Evolutionary conservation across 2,888 invertebrate species (phyloP).

Genomic region (Lasioglossum malachurum): DNA sequence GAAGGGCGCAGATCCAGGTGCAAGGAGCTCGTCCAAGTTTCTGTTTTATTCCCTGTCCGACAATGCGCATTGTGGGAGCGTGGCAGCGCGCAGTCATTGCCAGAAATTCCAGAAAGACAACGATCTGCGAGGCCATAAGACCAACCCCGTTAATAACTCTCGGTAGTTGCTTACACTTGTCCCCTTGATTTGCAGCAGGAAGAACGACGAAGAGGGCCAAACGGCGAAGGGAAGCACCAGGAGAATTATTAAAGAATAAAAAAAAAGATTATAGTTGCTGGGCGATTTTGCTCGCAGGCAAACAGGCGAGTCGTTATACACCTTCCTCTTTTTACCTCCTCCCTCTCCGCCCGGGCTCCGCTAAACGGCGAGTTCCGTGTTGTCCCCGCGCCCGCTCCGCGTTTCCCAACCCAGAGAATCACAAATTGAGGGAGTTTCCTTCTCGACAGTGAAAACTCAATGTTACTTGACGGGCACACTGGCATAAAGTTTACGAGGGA

Average conservation of each 20-base stretch:
- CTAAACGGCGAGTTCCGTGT: neutral
- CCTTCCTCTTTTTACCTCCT: neutral
- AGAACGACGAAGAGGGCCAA: no score
- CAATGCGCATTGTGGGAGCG: slow-evolving; percentile 17
- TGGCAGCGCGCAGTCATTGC: slow-evolving; percentile 19
- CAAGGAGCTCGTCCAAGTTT: slow-evolving; percentile 18
- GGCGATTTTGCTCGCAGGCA: slow-evolving; percentile 20
- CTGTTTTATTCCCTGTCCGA: slow-evolving; percentile 40
- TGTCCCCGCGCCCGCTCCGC: neutral
- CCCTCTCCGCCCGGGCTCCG: neutral
- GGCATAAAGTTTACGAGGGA: slow-evolving; percentile 72
- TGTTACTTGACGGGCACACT: slow-evolving; percentile 13
- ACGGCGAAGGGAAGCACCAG: neutral
- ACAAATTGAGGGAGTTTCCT: slow-evolving; percentile 35
- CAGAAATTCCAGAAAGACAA: slow-evolving; percentile 51
- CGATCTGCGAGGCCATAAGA: slow-evolving; percentile 35
- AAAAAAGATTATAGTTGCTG: neutral
- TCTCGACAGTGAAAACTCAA: slow-evolving; percentile 30
- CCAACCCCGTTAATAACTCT: slow-evolving; percentile 49
- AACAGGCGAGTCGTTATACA: slow-evolving; percentile 31
- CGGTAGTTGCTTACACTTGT: slow-evolving; percentile 37
- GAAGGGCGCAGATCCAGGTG: slow-evolving; percentile 41
- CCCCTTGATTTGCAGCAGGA: slow-evolving; percentile 21
- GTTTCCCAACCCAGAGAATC: neutral
- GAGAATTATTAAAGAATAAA: slow-evolving; percentile 17